These are phyloP conservation scores for Villa cingulata DNA, from an alignment of 2,888 invertebrate genomes.

Conservation along the genomic window DNA sequence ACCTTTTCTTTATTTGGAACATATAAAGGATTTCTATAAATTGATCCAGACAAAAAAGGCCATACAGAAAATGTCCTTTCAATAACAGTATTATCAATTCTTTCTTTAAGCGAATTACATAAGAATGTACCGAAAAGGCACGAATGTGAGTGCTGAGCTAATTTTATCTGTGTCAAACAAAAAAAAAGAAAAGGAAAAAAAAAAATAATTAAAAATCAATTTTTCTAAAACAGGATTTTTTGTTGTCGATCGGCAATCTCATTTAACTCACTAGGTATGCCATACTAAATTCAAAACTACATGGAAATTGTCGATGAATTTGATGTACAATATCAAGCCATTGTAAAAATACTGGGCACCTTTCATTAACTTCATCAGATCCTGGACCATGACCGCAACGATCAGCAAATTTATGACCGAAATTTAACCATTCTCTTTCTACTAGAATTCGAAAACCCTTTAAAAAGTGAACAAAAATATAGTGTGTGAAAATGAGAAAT, in stretches of 20 bases:
- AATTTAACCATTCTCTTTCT: slow-evolving; percentile 94
- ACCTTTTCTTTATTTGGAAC: slow-evolving; percentile 37
- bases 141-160: slow-evolving; percentile 90
- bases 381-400: slow-evolving; percentile 75
- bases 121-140: slow-evolving; percentile 95
- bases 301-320: slow-evolving; percentile 73
- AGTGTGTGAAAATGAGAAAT: not conserved
- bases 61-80: slow-evolving; percentile 74
- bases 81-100: slow-evolving; percentile 46
- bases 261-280: slow-evolving; percentile 69
- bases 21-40: slow-evolving; percentile 80
- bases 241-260: too few species aligned
- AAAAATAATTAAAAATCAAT: not conserved
- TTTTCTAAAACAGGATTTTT: not conserved
- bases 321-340: slow-evolving; percentile 97
- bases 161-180: slow-evolving; percentile 90
- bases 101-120: slow-evolving; percentile 71
- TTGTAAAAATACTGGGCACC: slow-evolving; percentile 94
- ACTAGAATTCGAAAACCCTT: slow-evolving; percentile 88
- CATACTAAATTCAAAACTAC: slow-evolving; percentile 90
- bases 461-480: slow-evolving; percentile 9
- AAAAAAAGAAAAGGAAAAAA: slow-evolving; percentile 17
- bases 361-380: slow-evolving; percentile 81
- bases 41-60: slow-evolving; percentile 65
- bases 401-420: slow-evolving; percentile 97